A percentile compares a stretch with the other conserved stretches of the same genome.
These are phyloP conservation scores for Chrysolina americana DNA, from an alignment of 2,888 invertebrate species.

Conservation along the genomic window DNA sequence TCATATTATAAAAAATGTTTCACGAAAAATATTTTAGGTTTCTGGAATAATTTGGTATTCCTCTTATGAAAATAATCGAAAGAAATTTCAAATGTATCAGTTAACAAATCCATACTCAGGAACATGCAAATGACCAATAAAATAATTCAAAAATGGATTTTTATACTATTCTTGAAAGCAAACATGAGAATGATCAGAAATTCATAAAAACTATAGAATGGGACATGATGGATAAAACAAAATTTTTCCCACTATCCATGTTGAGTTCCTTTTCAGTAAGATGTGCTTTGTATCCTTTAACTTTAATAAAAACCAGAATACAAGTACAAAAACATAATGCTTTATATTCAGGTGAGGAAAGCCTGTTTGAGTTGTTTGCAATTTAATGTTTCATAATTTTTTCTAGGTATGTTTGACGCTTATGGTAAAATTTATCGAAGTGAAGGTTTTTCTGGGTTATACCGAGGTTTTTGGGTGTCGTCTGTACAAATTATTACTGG, in stretches of 20 bases:
- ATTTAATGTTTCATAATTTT: slow-evolving; percentile 12
- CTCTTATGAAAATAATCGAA: not conserved
- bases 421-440: slow-evolving; percentile 86
- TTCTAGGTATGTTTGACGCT: slow-evolving; percentile 85
- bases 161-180: slow-evolving; percentile 41
- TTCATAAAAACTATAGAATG: slow-evolving; percentile 92
- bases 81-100: not conserved
- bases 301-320: slow-evolving; percentile 94
- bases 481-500: slow-evolving; percentile 77
- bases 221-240: slow-evolving; percentile 97
- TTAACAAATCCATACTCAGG: not conserved
- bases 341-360: slow-evolving; percentile 80
- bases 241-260: slow-evolving; percentile 94
- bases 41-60: not conserved
- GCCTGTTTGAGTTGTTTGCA: slow-evolving; percentile 1
- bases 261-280: slow-evolving; percentile 86
- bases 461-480: slow-evolving; percentile 96
- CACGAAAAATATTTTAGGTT: not conserved
- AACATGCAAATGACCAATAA: slow-evolving; percentile 9
- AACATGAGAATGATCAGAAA: slow-evolving; percentile 54
- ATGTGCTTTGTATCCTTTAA: slow-evolving; percentile 90
- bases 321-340: slow-evolving; percentile 89
- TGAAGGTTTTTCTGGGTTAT: slow-evolving; percentile 91
- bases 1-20: not conserved
- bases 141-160: slow-evolving; percentile 45